These are phyloP conservation scores for Nomada lathburiana DNA, from an alignment of 2,888 invertebrate genomes.

Conservation along the genomic window DNA sequence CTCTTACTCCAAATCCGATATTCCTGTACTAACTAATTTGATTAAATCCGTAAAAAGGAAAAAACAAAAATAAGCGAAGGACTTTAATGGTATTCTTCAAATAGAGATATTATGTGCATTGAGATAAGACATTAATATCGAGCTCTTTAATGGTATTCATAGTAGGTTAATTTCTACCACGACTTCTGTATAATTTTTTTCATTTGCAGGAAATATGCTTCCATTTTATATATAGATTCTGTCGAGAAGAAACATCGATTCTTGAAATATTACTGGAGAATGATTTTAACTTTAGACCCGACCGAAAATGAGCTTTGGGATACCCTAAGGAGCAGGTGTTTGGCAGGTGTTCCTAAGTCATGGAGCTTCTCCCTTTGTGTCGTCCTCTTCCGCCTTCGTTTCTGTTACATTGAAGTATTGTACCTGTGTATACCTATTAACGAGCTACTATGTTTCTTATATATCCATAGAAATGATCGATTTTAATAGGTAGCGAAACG, in stretches of 20 bases:
- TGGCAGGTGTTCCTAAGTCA: slow-evolving; percentile 42
- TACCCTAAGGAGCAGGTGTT: slow-evolving; percentile 38
- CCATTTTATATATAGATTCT: background rate
- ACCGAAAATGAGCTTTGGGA: background rate
- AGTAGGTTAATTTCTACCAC: slow-evolving; percentile 21
- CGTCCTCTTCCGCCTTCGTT: background rate
- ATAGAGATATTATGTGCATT: background rate
- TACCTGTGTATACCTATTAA: background rate
- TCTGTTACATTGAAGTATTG: background rate
- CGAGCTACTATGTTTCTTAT: background rate
- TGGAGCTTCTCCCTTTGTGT: background rate
- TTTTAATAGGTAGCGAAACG: background rate
- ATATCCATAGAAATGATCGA: background rate
- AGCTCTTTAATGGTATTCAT: background rate
- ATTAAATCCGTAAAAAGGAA: too few relatives aligned
- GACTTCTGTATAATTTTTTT: background rate
- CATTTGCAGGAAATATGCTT: too few relatives aligned
- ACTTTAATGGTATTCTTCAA: background rate
- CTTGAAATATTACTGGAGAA: background rate
- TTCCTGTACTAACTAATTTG: too few relatives aligned
- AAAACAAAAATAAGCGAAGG: background rate
- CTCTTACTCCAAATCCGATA: too few relatives aligned
- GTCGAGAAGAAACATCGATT: background rate
- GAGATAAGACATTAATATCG: slow-evolving; percentile 12
- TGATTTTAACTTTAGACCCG: background rate